Evolutionary conservation across 1,140 invertebrate species (phyloP).

Genomic region (Wiebesia pumilae): DNA sequence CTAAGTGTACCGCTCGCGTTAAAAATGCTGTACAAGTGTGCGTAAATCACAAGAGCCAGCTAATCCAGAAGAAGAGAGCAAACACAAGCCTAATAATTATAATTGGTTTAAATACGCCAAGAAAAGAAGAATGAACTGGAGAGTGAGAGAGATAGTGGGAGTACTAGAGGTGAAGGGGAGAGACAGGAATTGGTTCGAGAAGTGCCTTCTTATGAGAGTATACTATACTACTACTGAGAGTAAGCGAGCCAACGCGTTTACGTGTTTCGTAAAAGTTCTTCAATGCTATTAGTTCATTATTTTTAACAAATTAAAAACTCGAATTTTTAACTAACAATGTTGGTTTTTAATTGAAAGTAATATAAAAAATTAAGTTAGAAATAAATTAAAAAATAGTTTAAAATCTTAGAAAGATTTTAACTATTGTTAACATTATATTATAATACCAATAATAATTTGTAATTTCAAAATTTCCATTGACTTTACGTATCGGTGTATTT

Average conservation of each 20-base stretch:
- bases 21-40: conserved; percentile 23
- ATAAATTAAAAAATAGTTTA: too few species aligned
- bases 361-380: too few species aligned
- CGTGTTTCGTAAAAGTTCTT: background rate
- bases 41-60: conserved; percentile 31
- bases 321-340: background rate
- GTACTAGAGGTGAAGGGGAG: background rate
- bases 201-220: background rate
- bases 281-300: background rate
- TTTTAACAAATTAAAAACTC: background rate
- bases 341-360: too few species aligned
- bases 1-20: conserved; percentile 2
- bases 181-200: background rate
- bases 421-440: too few species aligned
- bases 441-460: too few species aligned
- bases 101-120: conserved; percentile 48
- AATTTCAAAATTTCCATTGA: too few species aligned
- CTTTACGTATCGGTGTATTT: too few species aligned
- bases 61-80: conserved; percentile 34
- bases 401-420: too few species aligned
- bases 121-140: background rate
- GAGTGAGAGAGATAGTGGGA: conserved; percentile 17
- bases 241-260: background rate
- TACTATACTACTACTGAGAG: background rate
- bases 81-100: conserved; percentile 44